Evolutionary conservation across 2,797 vertebrate genomes (phyloP), one percentile per base, ranked within the genome.

Genomic region (Limosa lapponica): DNA sequence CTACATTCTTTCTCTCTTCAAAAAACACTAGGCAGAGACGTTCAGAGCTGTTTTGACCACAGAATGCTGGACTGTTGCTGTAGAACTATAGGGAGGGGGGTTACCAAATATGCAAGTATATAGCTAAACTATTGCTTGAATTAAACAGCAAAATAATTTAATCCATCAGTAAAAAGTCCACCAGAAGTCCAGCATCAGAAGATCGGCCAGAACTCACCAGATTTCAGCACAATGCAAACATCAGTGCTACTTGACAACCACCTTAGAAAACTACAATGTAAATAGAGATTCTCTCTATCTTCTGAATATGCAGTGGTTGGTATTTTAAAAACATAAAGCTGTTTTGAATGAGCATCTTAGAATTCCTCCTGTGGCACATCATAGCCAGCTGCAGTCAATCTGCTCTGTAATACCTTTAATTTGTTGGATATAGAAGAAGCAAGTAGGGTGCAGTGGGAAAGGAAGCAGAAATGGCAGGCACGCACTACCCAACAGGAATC

Each of bases 401-500:
- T 69, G 24, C 22, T 48, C 22, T 61, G 15, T 2, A 57, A 13
- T n/a, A 55, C 7, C 36, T 77, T 82, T 57, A 44, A 16, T 79
- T 77, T 84, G 64, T 44, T 59, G 58, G 39, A 52, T 41, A 51
- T 1, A 54, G 32, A 46, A 66, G 58, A 18, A 84, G 39, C 37
- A 65, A 43, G 16, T 3, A n/a, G 24, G 5, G 5, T 7, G 8
- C 17, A 74, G 17, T 27, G 17, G 28, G 57, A 70, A 70, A 74
- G 57, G 37, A 6, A 36, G 34, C 25, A 87, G n/a, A 39, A 65
- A n/a, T 6, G 3, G 23, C 6, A 43, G 36, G 25, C 0, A 0
- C 20, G 20, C 6, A 2, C 20, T 41, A 28, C 12, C 5, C 41
- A 43, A 52, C 15, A 58, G 49, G 28, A 73, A 20, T 1, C 27